Evolutionary conservation across 2,888 invertebrate genomes (phyloP).

Genomic region (Mesoligia furuncula): DNA sequence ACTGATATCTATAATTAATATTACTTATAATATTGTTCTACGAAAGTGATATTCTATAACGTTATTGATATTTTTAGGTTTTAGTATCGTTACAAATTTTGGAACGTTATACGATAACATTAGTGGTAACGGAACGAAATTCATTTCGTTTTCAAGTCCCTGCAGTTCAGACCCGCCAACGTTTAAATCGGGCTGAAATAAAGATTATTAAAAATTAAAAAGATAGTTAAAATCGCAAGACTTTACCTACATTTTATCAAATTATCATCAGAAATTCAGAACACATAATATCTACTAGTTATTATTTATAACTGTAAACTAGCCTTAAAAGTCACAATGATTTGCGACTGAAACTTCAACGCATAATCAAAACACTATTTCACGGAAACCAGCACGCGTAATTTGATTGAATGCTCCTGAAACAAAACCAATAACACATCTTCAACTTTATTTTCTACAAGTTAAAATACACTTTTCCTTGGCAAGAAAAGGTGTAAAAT

Average conservation of each 20-base stretch:
- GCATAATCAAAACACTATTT: constrained; percentile 25
- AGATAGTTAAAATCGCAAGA: background rate
- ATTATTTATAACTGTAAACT: background rate
- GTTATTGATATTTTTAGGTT: too few relatives aligned
- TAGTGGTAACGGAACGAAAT: too few relatives aligned
- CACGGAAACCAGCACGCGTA: constrained; percentile 21
- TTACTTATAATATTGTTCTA: too few relatives aligned
- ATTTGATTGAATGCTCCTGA: constrained; percentile 8
- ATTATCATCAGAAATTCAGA: background rate
- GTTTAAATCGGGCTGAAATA: too few relatives aligned
- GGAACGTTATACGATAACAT: too few relatives aligned
- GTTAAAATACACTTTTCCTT: background rate
- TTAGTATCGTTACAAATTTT: too few relatives aligned
- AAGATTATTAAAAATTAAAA: too few relatives aligned
- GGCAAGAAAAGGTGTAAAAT: background rate
- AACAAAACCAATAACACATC: background rate
- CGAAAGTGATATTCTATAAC: too few relatives aligned
- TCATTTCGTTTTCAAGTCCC: too few relatives aligned
- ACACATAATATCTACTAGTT: background rate
- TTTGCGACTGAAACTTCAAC: constrained; percentile 5
- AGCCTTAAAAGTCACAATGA: background rate
- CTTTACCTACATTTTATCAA: background rate
- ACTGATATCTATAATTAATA: too few relatives aligned
- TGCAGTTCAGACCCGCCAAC: too few relatives aligned
- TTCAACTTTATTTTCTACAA: background rate